Evolutionary conservation across 2,888 invertebrate species (phyloP), one percentile per base, ranked within the genome.

Genomic region (Nebria salina): DNA sequence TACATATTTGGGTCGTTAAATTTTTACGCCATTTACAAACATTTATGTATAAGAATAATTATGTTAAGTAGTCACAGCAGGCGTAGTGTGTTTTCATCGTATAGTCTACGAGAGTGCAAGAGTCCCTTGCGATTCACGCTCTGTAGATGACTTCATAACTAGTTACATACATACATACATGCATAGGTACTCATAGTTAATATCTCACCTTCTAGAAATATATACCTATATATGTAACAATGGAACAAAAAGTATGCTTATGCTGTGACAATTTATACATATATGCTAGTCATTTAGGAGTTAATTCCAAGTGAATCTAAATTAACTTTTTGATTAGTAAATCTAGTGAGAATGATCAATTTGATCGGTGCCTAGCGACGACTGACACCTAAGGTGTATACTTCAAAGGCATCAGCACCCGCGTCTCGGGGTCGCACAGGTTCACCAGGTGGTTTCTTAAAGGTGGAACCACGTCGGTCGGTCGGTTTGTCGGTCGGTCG

Each of bases 141-240:
- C 66, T 25, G 66, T 66, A 25, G 66, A 66, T 13, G 66, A 66
- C 66, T 13, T 83, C 82, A 82, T 83, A 82, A 83, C 83, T 83
- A 70, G 82, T 79, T 82, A 83, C 82, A 34, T 20, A 20, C 20
- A 34, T 34, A 34, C 34, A 34, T 34, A n/a, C n/a, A 34, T 34
- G 34, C 34, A 34, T n/a, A n/a, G n/a, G n/a, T n/a, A 20, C 20
- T 20, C 20, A 20, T 20, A 20, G 20, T 20, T 20, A 20, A 20
- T 20, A 20, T 20, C 20, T 20, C 20, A 20, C 20, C 20, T 34
- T 5, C 34, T 5, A 34, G 5, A 34, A 34, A 5, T 4, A 34
- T 34, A 34, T 34, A 34, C 0, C 0, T 34, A 34, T 1, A 1
- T 34, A 34, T 34, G 34, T 34, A 34, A 5, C 4, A 2, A 34